Evolutionary conservation across 2,113 vertebrate genomes (phyloP).

Genomic region (Eulemur rufifrons): DNA sequence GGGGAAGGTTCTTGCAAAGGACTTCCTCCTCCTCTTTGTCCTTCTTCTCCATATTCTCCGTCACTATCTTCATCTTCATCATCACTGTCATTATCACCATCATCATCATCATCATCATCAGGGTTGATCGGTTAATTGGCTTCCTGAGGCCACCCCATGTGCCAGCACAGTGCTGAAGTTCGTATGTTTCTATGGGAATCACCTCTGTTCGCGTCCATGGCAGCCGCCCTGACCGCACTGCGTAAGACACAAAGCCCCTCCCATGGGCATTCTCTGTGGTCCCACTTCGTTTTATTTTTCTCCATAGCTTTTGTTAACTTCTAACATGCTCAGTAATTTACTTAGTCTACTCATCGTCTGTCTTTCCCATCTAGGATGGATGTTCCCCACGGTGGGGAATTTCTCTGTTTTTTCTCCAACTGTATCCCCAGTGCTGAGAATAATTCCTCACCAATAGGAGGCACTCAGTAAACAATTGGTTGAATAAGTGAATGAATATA

Average conservation of each 20-base stretch:
- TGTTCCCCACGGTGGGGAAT: background rate
- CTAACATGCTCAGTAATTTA: background rate
- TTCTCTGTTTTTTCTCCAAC: background rate
- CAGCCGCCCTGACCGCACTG: background rate
- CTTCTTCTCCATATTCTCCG: background rate
- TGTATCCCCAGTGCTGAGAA: background rate
- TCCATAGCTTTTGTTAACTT: background rate
- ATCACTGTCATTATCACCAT: rapidly evolving
- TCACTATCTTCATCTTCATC: background rate
- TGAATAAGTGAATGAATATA: background rate
- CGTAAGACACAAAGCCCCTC: rapidly evolving
- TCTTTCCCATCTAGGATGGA: background rate
- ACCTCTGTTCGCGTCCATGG: background rate
- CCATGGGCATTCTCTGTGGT: background rate
- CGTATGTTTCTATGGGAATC: background rate
- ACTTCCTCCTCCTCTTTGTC: background rate
- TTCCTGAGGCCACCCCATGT: background rate
- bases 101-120: too few relatives aligned
- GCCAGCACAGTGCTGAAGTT: background rate
- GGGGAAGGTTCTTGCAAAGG: background rate
- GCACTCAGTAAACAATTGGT: background rate
- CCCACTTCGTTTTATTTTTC: background rate
- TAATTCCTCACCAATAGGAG: background rate
- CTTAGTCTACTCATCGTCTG: background rate
- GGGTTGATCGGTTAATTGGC: background rate